A percentile compares a stretch with the other conserved stretches of the same genome.
These are phyloP conservation scores for Atta texana DNA, from an alignment of 1,140 invertebrate genomes.

Conservation along the genomic window DNA sequence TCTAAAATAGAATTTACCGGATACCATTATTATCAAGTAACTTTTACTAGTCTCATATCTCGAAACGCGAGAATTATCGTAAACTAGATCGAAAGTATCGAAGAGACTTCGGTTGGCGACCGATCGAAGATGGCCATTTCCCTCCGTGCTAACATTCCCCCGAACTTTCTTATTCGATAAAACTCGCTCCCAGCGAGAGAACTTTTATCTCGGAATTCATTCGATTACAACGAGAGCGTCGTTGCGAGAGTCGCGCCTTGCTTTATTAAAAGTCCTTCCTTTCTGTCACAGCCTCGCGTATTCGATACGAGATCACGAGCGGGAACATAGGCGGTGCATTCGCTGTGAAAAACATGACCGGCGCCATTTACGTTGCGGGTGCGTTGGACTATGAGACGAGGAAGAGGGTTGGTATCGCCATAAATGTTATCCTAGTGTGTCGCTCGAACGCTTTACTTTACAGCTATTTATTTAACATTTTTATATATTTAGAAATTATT, in stretches of 20 bases:
- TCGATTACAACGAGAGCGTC: slow-evolving; percentile 30
- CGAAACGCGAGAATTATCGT: slow-evolving; percentile 42
- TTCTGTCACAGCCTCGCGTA: slow-evolving; percentile 94
- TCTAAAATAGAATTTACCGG: slow-evolving; percentile 14
- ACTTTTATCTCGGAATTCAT: slow-evolving; percentile 57
- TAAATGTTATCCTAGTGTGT: slow-evolving; percentile 33
- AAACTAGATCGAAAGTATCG: slow-evolving; percentile 16
- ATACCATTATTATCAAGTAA: slow-evolving; percentile 11
- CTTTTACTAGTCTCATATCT: slow-evolving; percentile 12
- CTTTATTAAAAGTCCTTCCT: slow-evolving; percentile 49
- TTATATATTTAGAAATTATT: slow-evolving; percentile 3
- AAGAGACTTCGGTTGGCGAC: slow-evolving; percentile 23
- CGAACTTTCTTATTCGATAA: slow-evolving; percentile 55
- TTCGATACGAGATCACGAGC: slow-evolving; percentile 99
- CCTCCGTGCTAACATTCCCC: not conserved
- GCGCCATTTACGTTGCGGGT: slow-evolving; percentile 98
- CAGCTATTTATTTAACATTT: not conserved
- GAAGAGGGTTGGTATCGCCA: slow-evolving; percentile 89
- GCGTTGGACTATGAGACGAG: slow-evolving; percentile 97
- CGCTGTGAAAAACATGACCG: slow-evolving; percentile 98
- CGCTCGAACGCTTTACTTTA: not conserved
- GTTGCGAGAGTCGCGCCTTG: not conserved
- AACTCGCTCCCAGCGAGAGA: slow-evolving; percentile 17
- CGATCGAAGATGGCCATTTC: slow-evolving; percentile 6
- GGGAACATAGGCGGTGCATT: slow-evolving; percentile 99